A percentile compares a stretch with the other conserved stretches of the same genome.
Conservation (phyloP, 2,888 invertebrate genomes). For the Brachyptera putata region DNA sequence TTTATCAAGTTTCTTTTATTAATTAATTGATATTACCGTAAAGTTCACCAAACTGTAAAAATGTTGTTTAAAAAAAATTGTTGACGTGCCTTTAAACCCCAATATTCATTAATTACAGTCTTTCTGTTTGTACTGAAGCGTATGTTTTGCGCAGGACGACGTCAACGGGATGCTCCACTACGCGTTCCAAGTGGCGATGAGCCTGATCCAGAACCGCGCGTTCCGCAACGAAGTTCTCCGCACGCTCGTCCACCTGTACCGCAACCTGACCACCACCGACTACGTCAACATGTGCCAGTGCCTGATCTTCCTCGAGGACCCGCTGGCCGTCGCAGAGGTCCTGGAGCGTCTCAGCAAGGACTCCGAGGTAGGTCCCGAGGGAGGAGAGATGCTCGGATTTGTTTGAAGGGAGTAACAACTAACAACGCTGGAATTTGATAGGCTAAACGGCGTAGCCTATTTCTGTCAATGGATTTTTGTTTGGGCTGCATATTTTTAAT, state of each 20-base stretch:
- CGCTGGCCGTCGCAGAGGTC: constrained; percentile 86
- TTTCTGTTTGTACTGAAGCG: not conserved
- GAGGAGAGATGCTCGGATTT: too few species aligned
- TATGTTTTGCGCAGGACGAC: constrained; percentile 60
- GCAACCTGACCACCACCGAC: constrained; percentile 85
- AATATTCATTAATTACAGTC: too few species aligned
- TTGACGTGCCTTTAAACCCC: not conserved
- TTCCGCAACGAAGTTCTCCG: constrained; percentile 89
- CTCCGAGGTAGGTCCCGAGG: constrained; percentile 49
- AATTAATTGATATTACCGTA: constrained; percentile 7
- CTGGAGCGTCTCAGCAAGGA: constrained; percentile 84
- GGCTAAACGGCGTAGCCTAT: too few species aligned
- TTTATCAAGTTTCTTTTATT: too few species aligned
- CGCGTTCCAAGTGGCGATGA: constrained; percentile 95
- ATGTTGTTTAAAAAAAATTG: too few species aligned
- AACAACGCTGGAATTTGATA: too few species aligned
- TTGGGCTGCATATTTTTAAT: too few species aligned
- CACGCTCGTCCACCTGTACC: constrained; percentile 84
- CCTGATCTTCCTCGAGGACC: constrained; percentile 93
- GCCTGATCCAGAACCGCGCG: constrained; percentile 87
- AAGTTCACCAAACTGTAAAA: not conserved
- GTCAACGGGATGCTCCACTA: constrained; percentile 86
- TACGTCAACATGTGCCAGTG: constrained; percentile 99
- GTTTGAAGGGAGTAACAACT: too few species aligned
- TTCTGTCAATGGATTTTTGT: too few species aligned